These are phyloP conservation scores for Leucopsar rothschildi DNA, from an alignment of 2,113 vertebrate genomes.

Conservation along the genomic window DNA sequence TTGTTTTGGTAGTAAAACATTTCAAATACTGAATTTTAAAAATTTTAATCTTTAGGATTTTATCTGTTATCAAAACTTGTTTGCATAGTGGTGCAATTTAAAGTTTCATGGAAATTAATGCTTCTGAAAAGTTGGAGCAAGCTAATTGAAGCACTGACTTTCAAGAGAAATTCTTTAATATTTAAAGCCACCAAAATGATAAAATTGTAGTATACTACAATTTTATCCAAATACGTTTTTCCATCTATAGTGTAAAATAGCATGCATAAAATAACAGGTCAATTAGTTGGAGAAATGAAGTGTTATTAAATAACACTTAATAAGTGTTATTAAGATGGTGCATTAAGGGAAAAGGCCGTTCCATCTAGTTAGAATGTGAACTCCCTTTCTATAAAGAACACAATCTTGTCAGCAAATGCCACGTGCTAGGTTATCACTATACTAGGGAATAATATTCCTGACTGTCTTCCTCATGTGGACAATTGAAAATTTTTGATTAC, in stretches of 20 bases:
- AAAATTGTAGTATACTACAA: neutral
- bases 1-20: neutral
- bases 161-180: neutral
- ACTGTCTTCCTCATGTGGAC: neutral
- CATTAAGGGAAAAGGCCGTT: neutral
- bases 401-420: neutral
- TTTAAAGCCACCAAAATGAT: neutral
- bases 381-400: neutral
- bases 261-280: neutral
- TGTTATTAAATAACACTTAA: no score
- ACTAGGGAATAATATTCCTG: neutral
- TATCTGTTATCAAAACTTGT: neutral
- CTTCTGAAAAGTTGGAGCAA: neutral
- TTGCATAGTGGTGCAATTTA: neutral
- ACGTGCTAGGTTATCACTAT: rapidly evolving
- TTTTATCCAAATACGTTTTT: neutral
- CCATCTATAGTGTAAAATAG: neutral
- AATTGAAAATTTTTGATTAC: neutral
- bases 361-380: neutral
- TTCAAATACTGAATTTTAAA: neutral
- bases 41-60: neutral
- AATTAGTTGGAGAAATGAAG: neutral
- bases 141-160: neutral
- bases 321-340: neutral
- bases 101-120: neutral